These are phyloP conservation scores for Drosophila melanocephala DNA, from an alignment of 2,888 invertebrate species.

Conservation along the genomic window DNA sequence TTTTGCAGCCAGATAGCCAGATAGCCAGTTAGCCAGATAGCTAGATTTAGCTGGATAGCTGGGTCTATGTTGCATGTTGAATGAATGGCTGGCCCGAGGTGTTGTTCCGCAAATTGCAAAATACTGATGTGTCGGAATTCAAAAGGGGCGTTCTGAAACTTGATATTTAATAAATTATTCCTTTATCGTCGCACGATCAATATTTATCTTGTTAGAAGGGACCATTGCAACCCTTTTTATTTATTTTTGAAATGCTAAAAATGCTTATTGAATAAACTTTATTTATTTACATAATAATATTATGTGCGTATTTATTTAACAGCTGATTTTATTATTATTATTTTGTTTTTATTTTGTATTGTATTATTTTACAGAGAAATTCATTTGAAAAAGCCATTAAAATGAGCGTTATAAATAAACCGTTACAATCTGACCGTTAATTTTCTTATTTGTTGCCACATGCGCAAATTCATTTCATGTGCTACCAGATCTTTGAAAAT, in stretches of 20 bases:
- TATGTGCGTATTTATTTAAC: not conserved
- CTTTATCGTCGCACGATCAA: conserved; percentile 50
- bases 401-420: not conserved
- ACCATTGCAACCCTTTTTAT: conserved; percentile 8
- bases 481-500: conserved; percentile 2
- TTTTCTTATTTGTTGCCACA: conserved; percentile 12
- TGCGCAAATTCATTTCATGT: not conserved
- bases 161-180: conserved; percentile 57
- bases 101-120: conserved; percentile 74
- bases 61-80: conserved; percentile 25
- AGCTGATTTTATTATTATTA: too few relatives aligned
- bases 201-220: conserved; percentile 63
- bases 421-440: conserved; percentile 14
- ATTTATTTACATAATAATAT: not conserved
- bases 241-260: conserved; percentile 1
- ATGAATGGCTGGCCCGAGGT: conserved; percentile 66
- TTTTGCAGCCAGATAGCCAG: conserved; percentile 18
- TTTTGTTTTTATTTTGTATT: not conserved
- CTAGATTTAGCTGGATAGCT: not conserved
- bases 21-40: not conserved
- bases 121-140: conserved; percentile 43
- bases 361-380: not conserved
- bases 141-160: conserved; percentile 51
- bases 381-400: accelerated
- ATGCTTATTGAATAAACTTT: not conserved